Evolutionary conservation across 2,888 invertebrate genomes (phyloP).

Genomic region (Scrobipalpa atriplicella): DNA sequence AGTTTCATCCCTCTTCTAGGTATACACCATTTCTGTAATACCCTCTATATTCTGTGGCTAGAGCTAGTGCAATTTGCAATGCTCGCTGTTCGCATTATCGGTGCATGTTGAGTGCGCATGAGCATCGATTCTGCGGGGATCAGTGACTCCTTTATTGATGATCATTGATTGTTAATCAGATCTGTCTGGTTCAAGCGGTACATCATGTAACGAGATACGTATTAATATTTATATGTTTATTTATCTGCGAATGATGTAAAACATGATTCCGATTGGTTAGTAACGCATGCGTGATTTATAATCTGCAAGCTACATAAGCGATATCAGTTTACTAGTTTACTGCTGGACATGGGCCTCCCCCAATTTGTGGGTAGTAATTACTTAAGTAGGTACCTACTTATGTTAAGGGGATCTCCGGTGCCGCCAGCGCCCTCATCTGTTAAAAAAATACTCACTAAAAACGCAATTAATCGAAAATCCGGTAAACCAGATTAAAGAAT

Average conservation of each 20-base stretch:
- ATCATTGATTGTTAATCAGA: conserved; percentile 19
- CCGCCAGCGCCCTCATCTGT: too few relatives aligned
- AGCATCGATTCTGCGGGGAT: conserved; percentile 26
- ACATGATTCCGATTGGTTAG: conserved; percentile 3
- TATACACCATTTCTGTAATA: background rate
- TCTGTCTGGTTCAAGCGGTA: conserved; percentile 13
- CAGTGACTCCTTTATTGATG: conserved; percentile 32
- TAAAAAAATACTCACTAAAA: too few relatives aligned
- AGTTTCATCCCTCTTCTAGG: too few relatives aligned
- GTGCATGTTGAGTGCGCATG: conserved; percentile 28
- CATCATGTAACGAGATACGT: background rate
- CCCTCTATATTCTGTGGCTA: background rate
- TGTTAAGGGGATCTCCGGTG: too few relatives aligned
- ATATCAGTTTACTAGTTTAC: background rate
- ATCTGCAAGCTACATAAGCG: background rate
- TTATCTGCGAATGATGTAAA: background rate
- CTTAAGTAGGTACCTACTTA: too few relatives aligned
- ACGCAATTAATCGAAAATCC: too few relatives aligned
- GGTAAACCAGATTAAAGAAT: too few relatives aligned
- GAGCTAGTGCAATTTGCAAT: conserved; percentile 8
- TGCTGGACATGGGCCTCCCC: too few relatives aligned
- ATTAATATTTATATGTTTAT: background rate
- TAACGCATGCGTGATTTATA: background rate
- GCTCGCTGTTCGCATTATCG: conserved; percentile 25
- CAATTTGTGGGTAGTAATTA: too few relatives aligned